These are phyloP conservation scores for Lasiurus cinereus DNA, from an alignment of 2,113 vertebrate genomes.

Conservation along the genomic window DNA sequence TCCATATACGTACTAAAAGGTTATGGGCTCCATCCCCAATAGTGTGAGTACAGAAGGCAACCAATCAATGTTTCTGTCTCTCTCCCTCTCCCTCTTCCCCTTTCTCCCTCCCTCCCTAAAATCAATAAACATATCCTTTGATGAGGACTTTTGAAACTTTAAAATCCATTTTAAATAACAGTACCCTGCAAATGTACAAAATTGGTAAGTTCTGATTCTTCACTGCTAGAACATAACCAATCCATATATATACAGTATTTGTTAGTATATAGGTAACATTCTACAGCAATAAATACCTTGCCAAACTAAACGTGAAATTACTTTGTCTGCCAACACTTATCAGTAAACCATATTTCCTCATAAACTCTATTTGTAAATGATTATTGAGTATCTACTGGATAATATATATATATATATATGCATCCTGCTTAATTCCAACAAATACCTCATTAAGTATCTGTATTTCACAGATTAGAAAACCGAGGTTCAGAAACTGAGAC, in stretches of 20 bases:
- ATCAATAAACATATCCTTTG: neutral
- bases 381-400: too few relatives aligned
- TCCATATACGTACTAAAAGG: neutral
- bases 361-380: neutral
- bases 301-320: slow-evolving; percentile 17
- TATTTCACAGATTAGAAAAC: slow-evolving; percentile 24
- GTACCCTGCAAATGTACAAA: neutral
- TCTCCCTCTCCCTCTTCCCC: too few relatives aligned
- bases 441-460: neutral
- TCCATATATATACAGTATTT: neutral
- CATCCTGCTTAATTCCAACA: slow-evolving; percentile 43
- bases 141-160: neutral
- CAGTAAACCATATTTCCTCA: slow-evolving; percentile 12
- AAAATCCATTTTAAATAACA: slow-evolving; percentile 4
- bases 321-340: slow-evolving; percentile 7
- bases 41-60: neutral
- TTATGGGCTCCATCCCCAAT: neutral
- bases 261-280: neutral
- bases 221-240: neutral
- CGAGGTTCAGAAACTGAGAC: slow-evolving; percentile 43
- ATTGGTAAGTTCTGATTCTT: neutral
- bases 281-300: slow-evolving; percentile 29
- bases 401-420: neutral
- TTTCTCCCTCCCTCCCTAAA: neutral
- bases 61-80: neutral